phyloP scores from a whole-genome alignment of 1,140 invertebrate species.

The Euborellia annulipes region DNA sequence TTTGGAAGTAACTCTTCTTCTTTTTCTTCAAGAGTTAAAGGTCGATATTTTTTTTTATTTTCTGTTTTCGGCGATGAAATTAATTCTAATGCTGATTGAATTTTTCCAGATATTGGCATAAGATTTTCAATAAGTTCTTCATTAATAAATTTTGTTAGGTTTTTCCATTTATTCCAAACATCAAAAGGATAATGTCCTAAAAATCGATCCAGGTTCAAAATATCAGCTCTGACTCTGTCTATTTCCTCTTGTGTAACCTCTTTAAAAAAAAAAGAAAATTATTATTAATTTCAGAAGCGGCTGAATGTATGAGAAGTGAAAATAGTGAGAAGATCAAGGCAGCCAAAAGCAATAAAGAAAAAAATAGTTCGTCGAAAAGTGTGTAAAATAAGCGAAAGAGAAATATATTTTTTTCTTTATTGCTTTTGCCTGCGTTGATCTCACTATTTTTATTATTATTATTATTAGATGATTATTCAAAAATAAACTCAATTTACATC shows the following conservation, averaged over 20 bases:
- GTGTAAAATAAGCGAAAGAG: too few species aligned
- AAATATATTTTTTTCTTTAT: too few species aligned
- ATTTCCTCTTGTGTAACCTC: constrained; percentile 39
- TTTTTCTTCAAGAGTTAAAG: constrained; percentile 35
- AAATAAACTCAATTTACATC: too few species aligned
- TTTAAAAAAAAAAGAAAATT: constrained; percentile 19
- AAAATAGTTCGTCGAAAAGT: too few species aligned
- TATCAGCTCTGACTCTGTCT: constrained; percentile 47
- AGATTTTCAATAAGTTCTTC: constrained; percentile 32
- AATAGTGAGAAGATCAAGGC: too few species aligned
- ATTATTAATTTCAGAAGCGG: too few species aligned
- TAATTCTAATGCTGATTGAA: constrained; percentile 54
- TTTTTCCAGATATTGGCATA: constrained; percentile 41
- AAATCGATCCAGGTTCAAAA: constrained; percentile 61
- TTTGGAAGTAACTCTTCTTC: constrained; percentile 64
- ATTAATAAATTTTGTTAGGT: constrained; percentile 58
- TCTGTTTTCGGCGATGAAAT: constrained; percentile 24
- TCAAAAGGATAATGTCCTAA: constrained; percentile 87
- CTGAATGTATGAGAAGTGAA: too few species aligned
- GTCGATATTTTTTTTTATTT: constrained; percentile 16
- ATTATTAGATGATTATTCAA: too few species aligned
- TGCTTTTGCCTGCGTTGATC: too few species aligned
- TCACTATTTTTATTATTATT: too few species aligned
- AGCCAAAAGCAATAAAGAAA: too few species aligned
- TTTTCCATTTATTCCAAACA: constrained; percentile 70